Percentiles rank a stretch among this genome's conserved stretches.
Conservation (phyloP, 2,797 vertebrate species). For the Pseudochirops corinnae region DNA sequence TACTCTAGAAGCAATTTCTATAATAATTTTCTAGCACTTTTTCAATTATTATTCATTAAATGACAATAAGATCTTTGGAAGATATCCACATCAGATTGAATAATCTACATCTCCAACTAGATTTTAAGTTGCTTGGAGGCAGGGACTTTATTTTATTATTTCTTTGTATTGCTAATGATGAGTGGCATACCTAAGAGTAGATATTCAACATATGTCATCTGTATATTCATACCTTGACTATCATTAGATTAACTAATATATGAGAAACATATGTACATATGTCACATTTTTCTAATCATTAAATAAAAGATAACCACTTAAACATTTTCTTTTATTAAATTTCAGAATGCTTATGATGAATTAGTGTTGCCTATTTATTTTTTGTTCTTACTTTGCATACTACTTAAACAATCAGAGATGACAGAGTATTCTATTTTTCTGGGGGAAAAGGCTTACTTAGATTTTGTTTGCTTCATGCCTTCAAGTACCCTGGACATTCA, state of each 20-base stretch:
- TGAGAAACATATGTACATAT: conserved; percentile 1
- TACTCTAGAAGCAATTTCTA: conserved; percentile 16
- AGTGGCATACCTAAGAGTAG: background rate
- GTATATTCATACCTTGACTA: conserved; percentile 31
- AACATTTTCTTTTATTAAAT: conserved; percentile 67
- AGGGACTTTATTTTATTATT: conserved; percentile 35
- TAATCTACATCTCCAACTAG: conserved; percentile 37
- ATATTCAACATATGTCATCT: conserved; percentile 22
- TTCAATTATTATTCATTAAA: conserved; percentile 26
- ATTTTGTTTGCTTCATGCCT: conserved; percentile 76
- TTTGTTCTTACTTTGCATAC: conserved; percentile 57
- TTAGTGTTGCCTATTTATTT: conserved; percentile 65
- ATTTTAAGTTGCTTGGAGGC: conserved; percentile 23
- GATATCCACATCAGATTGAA: background rate
- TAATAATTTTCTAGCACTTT: conserved; percentile 27
- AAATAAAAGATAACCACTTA: conserved; percentile 25
- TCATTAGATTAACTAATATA: conserved; percentile 17
- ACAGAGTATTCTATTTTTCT: conserved; percentile 80
- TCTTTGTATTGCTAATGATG: background rate
- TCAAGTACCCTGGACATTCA: conserved; percentile 76
- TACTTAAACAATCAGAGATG: conserved; percentile 77
- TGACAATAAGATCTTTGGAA: conserved; percentile 33
- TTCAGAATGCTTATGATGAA: conserved; percentile 64
- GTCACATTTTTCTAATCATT: conserved; percentile 50
- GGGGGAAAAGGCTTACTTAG: conserved; percentile 52